A percentile compares a stretch with the other conserved stretches of the same genome.
These are phyloP conservation scores for Erebia epiphron DNA, from an alignment of 2,888 invertebrate species.

Conservation along the genomic window DNA sequence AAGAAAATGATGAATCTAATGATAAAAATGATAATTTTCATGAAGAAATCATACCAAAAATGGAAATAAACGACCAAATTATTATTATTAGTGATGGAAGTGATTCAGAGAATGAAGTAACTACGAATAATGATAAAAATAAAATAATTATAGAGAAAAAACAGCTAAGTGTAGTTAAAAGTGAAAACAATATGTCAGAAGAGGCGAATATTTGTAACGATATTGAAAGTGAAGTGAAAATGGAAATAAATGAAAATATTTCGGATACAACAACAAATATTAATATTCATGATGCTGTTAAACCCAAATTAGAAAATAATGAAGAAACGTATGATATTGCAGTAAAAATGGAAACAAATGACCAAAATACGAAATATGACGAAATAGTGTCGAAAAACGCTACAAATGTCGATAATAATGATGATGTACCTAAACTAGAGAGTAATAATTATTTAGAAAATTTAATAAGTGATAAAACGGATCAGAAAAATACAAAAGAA, in stretches of 20 bases:
- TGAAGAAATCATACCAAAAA: neutral
- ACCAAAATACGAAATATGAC: neutral
- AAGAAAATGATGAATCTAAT: constrained; percentile 37
- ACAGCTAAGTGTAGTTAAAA: neutral
- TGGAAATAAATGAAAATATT: no score
- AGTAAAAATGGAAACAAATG: constrained; percentile 15
- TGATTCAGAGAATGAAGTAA: neutral
- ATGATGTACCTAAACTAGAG: neutral
- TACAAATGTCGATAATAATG: neutral
- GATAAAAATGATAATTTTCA: neutral
- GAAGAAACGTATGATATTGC: no score
- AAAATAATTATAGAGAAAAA: neutral
- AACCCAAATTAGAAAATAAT: no score
- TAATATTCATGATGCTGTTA: no score
- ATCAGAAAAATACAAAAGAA: neutral
- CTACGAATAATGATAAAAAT: neutral
- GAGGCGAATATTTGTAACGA: constrained; percentile 1
- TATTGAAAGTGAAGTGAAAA: neutral
- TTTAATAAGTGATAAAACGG: neutral
- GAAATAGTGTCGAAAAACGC: neutral
- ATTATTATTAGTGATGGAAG: neutral
- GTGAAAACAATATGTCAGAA: neutral
- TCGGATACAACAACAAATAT: no score
- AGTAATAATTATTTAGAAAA: no score
- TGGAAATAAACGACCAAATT: neutral